phyloP scores from a whole-genome alignment of 1,140 invertebrate genomes.

The Pseudobourletiella spinata region DNA sequence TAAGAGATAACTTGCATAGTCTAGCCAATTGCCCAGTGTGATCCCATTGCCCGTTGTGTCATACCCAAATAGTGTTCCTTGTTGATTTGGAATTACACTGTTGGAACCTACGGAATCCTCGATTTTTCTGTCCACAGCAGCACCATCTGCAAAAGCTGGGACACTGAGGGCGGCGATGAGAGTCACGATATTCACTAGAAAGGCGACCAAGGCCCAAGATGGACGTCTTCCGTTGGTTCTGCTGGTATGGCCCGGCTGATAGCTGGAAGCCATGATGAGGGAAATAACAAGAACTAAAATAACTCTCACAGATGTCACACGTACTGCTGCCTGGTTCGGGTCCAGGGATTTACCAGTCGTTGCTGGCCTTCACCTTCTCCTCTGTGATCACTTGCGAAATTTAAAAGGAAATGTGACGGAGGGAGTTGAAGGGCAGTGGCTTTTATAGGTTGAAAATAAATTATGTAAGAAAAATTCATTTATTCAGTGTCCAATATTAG shows the following conservation, averaged over 20 bases:
- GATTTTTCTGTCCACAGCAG: not conserved
- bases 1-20: not conserved
- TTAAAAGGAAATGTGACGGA: not conserved
- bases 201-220: too few species aligned
- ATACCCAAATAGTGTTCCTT: not conserved
- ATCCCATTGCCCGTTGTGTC: not conserved
- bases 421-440: not conserved
- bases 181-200: not conserved
- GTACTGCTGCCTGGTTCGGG: too few species aligned
- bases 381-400: not conserved
- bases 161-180: not conserved
- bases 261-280: too few species aligned
- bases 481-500: not conserved
- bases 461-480: not conserved
- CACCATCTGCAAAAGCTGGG: not conserved
- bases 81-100: not conserved
- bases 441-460: not conserved
- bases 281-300: too few species aligned
- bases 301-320: too few species aligned
- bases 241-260: too few species aligned
- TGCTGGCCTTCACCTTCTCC: not conserved
- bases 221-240: too few species aligned
- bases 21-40: slow-evolving; percentile 4
- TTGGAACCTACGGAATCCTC: not conserved
- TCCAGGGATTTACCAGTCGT: too few species aligned